A percentile compares a stretch with the other conserved stretches of the same genome.
These are phyloP conservation scores for Acholoe squamosa DNA, from an alignment of 2,888 invertebrate genomes.

Conservation along the genomic window DNA sequence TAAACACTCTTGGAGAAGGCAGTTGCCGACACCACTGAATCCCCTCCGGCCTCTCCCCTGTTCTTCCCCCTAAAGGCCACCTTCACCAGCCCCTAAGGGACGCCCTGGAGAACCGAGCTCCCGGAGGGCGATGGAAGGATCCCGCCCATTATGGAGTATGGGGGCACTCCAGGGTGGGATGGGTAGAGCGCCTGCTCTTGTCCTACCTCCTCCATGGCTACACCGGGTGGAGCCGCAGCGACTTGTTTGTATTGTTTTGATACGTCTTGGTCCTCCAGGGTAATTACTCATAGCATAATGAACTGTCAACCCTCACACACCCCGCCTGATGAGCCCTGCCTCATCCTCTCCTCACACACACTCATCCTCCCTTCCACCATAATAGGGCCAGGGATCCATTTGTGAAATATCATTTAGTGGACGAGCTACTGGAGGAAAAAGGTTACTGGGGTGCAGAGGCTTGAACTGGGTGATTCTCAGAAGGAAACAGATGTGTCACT, in stretches of 20 bases:
- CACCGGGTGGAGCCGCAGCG: not conserved
- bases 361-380: not conserved
- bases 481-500: no score
- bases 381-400: slow-evolving; percentile 23
- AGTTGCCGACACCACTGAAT: not conserved
- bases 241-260: slow-evolving; percentile 61
- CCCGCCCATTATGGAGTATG: no score
- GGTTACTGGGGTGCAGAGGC: no score
- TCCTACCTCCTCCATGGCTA: not conserved
- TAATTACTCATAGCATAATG: slow-evolving; percentile 64
- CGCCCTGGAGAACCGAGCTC: not conserved
- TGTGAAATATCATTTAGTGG: slow-evolving; percentile 50
- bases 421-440: no score
- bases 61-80: not conserved
- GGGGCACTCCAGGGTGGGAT: no score
- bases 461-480: no score
- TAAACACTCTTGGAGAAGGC: slow-evolving; percentile 15
- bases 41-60: not conserved
- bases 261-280: not conserved
- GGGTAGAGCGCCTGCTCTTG: not conserved
- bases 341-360: not conserved
- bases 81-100: not conserved
- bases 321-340: not conserved
- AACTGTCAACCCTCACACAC: slow-evolving; percentile 58
- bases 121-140: not conserved